Percentiles rank a stretch among this genome's conserved stretches.
phyloP scores from a whole-genome alignment of 2,113 vertebrate species.

The Odocoileus virginianus region DNA sequence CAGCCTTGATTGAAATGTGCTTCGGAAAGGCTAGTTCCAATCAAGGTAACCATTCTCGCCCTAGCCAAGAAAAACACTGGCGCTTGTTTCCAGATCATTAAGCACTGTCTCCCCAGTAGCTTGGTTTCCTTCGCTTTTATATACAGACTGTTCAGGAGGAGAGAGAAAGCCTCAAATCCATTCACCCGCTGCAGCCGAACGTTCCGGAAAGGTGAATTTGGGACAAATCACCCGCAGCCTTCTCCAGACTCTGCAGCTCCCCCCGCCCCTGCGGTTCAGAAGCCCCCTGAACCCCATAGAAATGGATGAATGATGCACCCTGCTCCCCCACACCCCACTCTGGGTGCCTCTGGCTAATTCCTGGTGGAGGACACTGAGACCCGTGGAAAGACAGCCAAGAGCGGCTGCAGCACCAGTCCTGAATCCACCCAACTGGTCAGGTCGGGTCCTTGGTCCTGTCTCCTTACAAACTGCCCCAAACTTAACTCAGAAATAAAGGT shows the following conservation, averaged over 20 bases:
- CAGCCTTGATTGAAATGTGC: slow-evolving; percentile 35
- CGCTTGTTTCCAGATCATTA: slow-evolving; percentile 74
- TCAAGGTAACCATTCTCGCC: slow-evolving; percentile 66
- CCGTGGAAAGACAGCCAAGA: neutral
- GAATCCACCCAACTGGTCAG: neutral
- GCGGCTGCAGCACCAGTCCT: neutral
- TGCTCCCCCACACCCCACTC: neutral
- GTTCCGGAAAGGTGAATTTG: neutral
- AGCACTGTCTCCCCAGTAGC: slow-evolving; percentile 57
- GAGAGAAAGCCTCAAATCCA: slow-evolving; percentile 30
- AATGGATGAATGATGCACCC: accelerated
- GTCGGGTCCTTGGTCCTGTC: neutral
- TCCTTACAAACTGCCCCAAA: too few species aligned
- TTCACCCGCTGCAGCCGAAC: neutral
- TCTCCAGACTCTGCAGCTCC: neutral
- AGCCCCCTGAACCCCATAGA: neutral
- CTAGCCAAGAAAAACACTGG: slow-evolving; percentile 74
- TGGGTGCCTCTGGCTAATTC: neutral
- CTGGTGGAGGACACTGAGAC: neutral
- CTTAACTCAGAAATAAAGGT: neutral
- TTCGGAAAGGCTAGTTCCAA: slow-evolving; percentile 55
- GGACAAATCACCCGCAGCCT: neutral
- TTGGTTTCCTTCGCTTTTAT: slow-evolving; percentile 62
- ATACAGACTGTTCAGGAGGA: neutral
- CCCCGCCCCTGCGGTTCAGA: accelerated